Percentiles rank a stretch among this genome's conserved stretches.
Evolutionary conservation across 2,888 invertebrate genomes (phyloP).

Genomic region (Drosophila limbata): DNA sequence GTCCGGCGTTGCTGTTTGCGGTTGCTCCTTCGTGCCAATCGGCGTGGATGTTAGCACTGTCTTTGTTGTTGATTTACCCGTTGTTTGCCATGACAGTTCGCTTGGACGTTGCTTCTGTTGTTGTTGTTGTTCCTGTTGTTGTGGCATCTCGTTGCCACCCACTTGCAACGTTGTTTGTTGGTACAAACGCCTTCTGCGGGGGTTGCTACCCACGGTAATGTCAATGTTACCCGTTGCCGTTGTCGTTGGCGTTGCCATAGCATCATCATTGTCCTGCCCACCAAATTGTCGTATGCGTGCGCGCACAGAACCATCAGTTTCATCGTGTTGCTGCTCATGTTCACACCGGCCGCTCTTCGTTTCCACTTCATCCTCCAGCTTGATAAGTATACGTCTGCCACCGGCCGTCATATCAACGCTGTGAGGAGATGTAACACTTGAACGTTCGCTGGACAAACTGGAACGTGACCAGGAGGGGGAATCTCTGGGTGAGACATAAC

Average conservation of each 20-base stretch:
- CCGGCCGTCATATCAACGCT: slow-evolving; percentile 83
- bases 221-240: slow-evolving; percentile 82
- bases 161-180: slow-evolving; percentile 73
- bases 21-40: slow-evolving; percentile 81
- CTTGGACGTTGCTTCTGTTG: slow-evolving; percentile 54
- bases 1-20: slow-evolving; percentile 66
- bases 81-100: slow-evolving; percentile 75
- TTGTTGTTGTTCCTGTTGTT: slow-evolving; percentile 47
- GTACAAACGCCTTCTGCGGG: slow-evolving; percentile 71
- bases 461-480: slow-evolving; percentile 77
- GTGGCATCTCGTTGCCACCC: slow-evolving; percentile 75
- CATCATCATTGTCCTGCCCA: slow-evolving; percentile 66
- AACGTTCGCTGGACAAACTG: slow-evolving; percentile 72
- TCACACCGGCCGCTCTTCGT: slow-evolving; percentile 12
- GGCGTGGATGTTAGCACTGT: slow-evolving; percentile 77
- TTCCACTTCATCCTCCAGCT: slow-evolving; percentile 75
- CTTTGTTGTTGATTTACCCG: slow-evolving; percentile 76
- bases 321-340: slow-evolving; percentile 58
- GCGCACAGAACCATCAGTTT: slow-evolving; percentile 74
- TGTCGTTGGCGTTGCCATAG: slow-evolving; percentile 64
- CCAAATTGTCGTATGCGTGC: slow-evolving; percentile 70
- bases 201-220: slow-evolving; percentile 83
- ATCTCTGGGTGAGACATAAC: slow-evolving; percentile 78
- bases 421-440: slow-evolving; percentile 78
- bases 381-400: slow-evolving; percentile 81